These are phyloP conservation scores for Sitta europaea DNA, from an alignment of 2,113 vertebrate species.

Conservation along the genomic window DNA sequence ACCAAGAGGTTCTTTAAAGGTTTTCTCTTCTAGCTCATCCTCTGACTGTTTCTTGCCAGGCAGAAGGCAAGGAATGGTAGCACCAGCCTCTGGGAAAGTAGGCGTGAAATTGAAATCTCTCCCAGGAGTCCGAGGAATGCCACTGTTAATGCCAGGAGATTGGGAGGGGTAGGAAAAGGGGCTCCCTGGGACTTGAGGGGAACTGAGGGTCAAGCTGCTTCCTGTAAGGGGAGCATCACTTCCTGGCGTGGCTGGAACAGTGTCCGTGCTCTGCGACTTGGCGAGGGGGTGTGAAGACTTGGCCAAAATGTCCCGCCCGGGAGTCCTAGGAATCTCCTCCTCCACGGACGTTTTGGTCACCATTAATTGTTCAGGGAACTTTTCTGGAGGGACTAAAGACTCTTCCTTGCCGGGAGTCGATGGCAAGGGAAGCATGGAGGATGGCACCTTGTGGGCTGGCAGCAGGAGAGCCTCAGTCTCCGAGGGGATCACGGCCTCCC, in stretches of 20 bases:
- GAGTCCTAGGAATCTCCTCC: slow-evolving; percentile 90
- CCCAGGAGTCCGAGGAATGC: slow-evolving; percentile 93
- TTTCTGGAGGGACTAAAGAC: slow-evolving; percentile 59
- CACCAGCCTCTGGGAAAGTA: slow-evolving; percentile 87
- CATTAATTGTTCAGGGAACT: slow-evolving; percentile 48
- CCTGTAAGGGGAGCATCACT: slow-evolving; percentile 86
- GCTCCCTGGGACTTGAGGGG: slow-evolving; percentile 89
- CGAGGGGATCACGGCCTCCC: slow-evolving; percentile 54
- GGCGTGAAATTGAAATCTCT: slow-evolving; percentile 92
- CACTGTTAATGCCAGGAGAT: slow-evolving; percentile 86
- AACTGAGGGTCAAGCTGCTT: slow-evolving; percentile 85
- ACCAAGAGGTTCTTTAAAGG: slow-evolving; percentile 83
- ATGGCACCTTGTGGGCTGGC: slow-evolving; percentile 61
- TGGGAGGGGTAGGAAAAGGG: slow-evolving; percentile 94
- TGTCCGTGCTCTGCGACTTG: slow-evolving; percentile 91
- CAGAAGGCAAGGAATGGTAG: slow-evolving; percentile 73
- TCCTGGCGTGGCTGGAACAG: slow-evolving; percentile 85
- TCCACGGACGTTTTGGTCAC: slow-evolving; percentile 77
- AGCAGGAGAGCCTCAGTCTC: slow-evolving; percentile 63
- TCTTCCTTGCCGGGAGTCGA: slow-evolving; percentile 68
- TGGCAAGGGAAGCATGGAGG: slow-evolving; percentile 76
- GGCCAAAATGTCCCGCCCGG: slow-evolving; percentile 83
- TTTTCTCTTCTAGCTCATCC: slow-evolving; percentile 81
- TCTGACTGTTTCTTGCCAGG: slow-evolving; percentile 80
- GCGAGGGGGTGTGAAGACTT: slow-evolving; percentile 73